phyloP scores from a whole-genome alignment of 2,113 vertebrate genomes.

The Colius striatus region DNA sequence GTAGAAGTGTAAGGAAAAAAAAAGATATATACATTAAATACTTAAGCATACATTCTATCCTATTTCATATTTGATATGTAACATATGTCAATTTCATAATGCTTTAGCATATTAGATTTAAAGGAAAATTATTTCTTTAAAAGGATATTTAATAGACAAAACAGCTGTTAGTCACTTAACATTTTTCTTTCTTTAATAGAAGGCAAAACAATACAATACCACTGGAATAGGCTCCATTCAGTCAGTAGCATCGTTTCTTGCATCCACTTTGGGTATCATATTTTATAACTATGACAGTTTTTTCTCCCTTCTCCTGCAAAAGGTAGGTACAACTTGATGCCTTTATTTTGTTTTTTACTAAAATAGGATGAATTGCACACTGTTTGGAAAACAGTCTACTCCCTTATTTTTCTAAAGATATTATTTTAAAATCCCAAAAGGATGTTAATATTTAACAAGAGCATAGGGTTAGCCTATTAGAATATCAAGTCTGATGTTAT shows the following conservation, averaged over 20 bases:
- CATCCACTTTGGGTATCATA: background rate
- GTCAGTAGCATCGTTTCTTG: background rate
- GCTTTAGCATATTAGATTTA: background rate
- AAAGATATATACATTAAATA: background rate
- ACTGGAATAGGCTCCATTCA: background rate
- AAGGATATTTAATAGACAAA: background rate
- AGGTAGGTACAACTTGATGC: background rate
- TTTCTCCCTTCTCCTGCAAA: background rate
- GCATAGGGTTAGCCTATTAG: background rate
- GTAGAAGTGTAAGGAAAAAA: background rate
- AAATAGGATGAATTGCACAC: background rate
- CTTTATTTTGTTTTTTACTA: background rate
- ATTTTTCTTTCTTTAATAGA: background rate
- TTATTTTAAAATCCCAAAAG: background rate
- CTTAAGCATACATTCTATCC: background rate
- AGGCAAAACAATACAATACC: background rate
- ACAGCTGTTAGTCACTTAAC: background rate
- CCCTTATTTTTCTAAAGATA: background rate
- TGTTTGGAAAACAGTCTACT: background rate
- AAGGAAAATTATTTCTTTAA: background rate
- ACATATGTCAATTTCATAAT: background rate
- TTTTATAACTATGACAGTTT: background rate
- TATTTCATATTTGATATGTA: background rate
- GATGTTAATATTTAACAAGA: background rate
- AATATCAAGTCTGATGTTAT: background rate